Conservation (phyloP, 2,797 vertebrate genomes). For the Halcyon badia region DNA sequence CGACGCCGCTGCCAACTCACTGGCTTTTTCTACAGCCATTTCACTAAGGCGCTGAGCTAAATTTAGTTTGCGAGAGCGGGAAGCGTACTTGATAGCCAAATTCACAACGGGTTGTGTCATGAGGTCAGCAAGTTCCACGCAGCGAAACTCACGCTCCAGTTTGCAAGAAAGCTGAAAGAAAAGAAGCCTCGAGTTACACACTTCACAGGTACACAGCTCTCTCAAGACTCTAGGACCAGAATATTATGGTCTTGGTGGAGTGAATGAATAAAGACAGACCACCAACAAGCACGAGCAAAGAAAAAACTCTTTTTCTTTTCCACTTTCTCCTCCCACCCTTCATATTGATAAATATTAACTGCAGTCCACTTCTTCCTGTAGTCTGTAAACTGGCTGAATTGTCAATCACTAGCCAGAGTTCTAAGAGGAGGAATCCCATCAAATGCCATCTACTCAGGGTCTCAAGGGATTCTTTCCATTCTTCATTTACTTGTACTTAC, state of each 20-base stretch:
- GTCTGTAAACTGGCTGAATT: neutral
- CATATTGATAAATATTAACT: neutral
- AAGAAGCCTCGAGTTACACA: neutral
- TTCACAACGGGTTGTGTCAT: slow-evolving; percentile 91
- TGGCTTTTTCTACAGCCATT: slow-evolving; percentile 89
- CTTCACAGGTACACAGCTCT: neutral
- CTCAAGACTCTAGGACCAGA: too few relatives aligned
- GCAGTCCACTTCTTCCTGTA: neutral
- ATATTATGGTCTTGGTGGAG: neutral
- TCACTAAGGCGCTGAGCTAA: slow-evolving; percentile 91
- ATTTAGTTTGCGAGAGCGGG: slow-evolving; percentile 88
- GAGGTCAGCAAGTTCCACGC: slow-evolving; percentile 91
- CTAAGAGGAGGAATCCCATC: neutral
- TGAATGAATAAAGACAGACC: neutral
- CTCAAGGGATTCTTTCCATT: neutral
- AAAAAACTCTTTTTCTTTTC: neutral
- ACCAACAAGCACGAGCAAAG: neutral
- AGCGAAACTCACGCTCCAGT: slow-evolving; percentile 94
- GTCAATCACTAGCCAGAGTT: neutral
- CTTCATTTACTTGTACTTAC: slow-evolving; percentile 82
- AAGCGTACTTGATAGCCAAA: slow-evolving; percentile 94
- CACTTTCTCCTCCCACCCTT: neutral
- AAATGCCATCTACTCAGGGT: neutral
- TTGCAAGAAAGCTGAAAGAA: slow-evolving; percentile 91
- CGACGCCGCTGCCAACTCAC: slow-evolving; percentile 73